Conservation (phyloP, 2,888 invertebrate genomes). For the Busseola fusca region DNA sequence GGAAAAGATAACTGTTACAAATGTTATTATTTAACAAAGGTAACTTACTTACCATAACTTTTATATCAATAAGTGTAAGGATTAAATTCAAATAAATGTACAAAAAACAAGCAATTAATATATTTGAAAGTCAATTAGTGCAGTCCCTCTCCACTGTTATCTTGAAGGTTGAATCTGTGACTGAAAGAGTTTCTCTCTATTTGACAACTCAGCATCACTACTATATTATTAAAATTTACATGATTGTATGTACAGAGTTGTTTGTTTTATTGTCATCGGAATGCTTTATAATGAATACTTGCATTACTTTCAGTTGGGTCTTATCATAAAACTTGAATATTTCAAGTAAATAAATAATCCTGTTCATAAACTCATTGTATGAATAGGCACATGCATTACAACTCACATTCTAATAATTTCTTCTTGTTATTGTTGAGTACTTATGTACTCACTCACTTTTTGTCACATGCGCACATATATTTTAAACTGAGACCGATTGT, state of each 20-base stretch:
- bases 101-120: neutral
- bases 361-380: neutral
- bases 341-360: neutral
- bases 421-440: neutral
- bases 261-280: neutral
- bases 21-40: neutral
- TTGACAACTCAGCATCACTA: neutral
- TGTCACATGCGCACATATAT: neutral
- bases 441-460: neutral
- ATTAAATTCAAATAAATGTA: neutral
- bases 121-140: conserved; percentile 13
- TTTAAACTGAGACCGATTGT: neutral
- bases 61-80: neutral
- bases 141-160: neutral
- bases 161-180: conserved; percentile 21
- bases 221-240: neutral
- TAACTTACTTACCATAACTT: neutral
- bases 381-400: too few species aligned
- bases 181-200: neutral
- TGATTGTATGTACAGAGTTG: neutral
- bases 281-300: neutral
- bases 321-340: neutral
- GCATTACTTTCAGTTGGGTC: neutral
- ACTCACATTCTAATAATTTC: too few species aligned
- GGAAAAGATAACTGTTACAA: neutral